A percentile compares a stretch with the other conserved stretches of the same genome.
phyloP scores from a whole-genome alignment of 2,888 invertebrate genomes.

The Bruchidius siliquastri region DNA sequence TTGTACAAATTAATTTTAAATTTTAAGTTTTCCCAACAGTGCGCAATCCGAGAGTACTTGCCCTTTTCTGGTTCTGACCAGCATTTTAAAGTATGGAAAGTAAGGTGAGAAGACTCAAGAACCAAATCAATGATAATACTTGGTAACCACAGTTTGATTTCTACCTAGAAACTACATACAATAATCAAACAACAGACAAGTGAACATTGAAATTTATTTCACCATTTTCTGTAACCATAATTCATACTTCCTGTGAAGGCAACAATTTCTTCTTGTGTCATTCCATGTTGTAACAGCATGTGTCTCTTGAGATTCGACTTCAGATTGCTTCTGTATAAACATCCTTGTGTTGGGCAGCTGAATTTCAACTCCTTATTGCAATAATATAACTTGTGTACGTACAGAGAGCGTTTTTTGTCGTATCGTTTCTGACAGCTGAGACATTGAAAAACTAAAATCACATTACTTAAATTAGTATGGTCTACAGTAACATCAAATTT shows the following conservation, averaged over 20 bases:
- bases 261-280: neutral
- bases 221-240: neutral
- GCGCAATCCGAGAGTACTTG: no score
- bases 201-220: neutral
- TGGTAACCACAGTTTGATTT: no score
- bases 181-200: neutral
- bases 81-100: no score
- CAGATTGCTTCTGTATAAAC: constrained; percentile 75
- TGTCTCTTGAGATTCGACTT: constrained; percentile 77
- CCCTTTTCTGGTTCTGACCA: no score
- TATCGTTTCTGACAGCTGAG: neutral
- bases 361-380: constrained; percentile 21
- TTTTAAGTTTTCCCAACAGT: no score
- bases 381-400: constrained; percentile 23
- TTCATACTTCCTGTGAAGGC: neutral
- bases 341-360: constrained; percentile 70
- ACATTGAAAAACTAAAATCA: neutral
- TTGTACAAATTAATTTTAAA: no score
- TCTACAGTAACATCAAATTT: no score
- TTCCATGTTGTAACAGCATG: constrained; percentile 40
- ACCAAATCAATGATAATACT: no score
- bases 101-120: no score
- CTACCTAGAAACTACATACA: neutral
- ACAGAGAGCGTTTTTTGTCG: constrained; percentile 3
- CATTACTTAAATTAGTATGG: no score